Percentiles rank a stretch among this genome's conserved stretches.
Evolutionary conservation across 2,888 invertebrate species (phyloP).

Genomic region (Lacanobia oleracea): DNA sequence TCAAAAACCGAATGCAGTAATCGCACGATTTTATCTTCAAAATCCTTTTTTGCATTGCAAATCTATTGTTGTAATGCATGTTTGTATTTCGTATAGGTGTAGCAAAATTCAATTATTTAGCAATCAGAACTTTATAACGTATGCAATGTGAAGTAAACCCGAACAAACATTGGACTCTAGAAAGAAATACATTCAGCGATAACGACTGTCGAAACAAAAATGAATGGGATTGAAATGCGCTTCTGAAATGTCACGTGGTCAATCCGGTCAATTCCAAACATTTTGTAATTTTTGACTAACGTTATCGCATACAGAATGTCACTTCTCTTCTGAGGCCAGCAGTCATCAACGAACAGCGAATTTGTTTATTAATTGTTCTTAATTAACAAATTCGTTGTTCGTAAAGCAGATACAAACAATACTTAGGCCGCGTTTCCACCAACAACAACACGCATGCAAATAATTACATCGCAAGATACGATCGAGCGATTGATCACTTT

Average conservation of each 20-base stretch:
- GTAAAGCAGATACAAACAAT: no score
- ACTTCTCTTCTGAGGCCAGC: no score
- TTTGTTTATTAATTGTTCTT: no score
- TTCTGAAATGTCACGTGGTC: background rate
- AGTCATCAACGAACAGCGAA: no score
- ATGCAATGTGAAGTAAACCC: background rate
- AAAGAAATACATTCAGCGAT: background rate
- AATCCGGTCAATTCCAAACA: background rate
- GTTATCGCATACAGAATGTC: no score
- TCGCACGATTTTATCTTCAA: constrained; percentile 22
- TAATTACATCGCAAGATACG: no score
- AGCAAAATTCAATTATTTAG: background rate
- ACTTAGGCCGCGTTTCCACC: no score
- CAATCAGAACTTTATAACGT: background rate
- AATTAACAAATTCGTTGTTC: no score
- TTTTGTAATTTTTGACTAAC: no score
- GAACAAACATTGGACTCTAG: background rate
- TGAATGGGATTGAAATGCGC: background rate
- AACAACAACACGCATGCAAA: no score
- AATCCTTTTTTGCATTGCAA: constrained; percentile 5
- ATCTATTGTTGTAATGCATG: background rate
- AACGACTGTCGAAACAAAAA: background rate
- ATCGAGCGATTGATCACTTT: no score
- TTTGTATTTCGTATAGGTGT: background rate
- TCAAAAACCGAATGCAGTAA: constrained; percentile 19